Conservation (phyloP, 2,888 invertebrate species). For the Sympetrum striolatum region DNA sequence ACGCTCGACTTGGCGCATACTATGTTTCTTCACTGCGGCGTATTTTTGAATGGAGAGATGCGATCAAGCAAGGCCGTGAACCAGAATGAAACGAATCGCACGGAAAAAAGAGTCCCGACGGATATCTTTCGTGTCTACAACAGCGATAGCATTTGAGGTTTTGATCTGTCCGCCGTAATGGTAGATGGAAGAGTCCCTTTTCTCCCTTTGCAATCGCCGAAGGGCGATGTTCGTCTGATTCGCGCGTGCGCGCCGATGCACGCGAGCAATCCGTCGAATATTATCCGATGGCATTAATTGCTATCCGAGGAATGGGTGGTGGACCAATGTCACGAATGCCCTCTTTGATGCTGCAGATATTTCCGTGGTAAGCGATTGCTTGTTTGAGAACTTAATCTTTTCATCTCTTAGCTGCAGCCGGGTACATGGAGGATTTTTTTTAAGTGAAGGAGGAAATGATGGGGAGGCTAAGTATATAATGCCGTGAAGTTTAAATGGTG, state of each 20-base stretch:
- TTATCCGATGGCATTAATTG: not conserved
- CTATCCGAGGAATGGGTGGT: too few relatives aligned
- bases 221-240: not conserved
- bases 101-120: not conserved
- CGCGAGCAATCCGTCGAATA: not conserved
- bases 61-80: not conserved
- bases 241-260: not conserved
- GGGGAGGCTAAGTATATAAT: too few relatives aligned
- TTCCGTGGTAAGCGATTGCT: too few relatives aligned
- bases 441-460: too few relatives aligned
- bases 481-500: too few relatives aligned
- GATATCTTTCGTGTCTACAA: not conserved
- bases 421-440: too few relatives aligned
- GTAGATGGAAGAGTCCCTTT: not conserved
- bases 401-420: too few relatives aligned
- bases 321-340: too few relatives aligned
- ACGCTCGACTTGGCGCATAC: not conserved
- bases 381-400: too few relatives aligned
- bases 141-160: not conserved
- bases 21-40: not conserved
- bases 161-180: not conserved
- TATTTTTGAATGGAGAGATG: not conserved
- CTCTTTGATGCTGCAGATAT: too few relatives aligned
- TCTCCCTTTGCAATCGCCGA: not conserved
- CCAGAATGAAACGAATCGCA: not conserved